Evolutionary conservation across 2,113 vertebrate species (phyloP), one percentile per base, ranked within the genome.

Genomic region (Capra hircus): DNA sequence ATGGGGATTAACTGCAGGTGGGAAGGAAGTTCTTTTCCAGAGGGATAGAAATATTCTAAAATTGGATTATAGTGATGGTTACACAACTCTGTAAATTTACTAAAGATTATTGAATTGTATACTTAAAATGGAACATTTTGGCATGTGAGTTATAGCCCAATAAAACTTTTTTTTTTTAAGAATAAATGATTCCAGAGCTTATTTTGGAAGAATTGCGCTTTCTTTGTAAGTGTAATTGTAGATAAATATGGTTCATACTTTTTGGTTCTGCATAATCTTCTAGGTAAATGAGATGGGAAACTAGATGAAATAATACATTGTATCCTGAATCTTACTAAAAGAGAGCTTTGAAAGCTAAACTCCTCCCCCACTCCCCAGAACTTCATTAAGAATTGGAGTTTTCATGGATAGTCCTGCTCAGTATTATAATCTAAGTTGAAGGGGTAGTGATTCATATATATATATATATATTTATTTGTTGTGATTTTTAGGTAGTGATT

Each of bases 71-170:
- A 25, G 57, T 74, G 50, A 71, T 91, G 16, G 21, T 71, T 85
- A 74, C 23, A 95, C 36, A 74, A 50, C 45, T 92, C 59, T 82
- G 36, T 45, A 91, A 93, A 83, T 74, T 94, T 94, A 94, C 40
- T 92, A 74, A 84, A 90, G 90, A 4, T 89, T 67, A 55, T 17
- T 90, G 19, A 67, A 55, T 77, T 83, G 7, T 85, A 59, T 11
- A 90, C 50, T 83, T 96, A 45, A 96, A 91, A 81, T 86, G 80
- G 78, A 43, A 96, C 57, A 28, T 96, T 91, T 88, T 91, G 43
- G 25, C 40, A 57, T 60, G 43, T 86, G 50, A 77, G 30, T 52
- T 96, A 43, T 89, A 81, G 30, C 28, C 28, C 67, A 97, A 1
- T 82, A 55, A 92, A 95, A 19, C 36, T 81, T 7, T 85, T 88